A percentile compares a stretch with the other conserved stretches of the same genome.
Conservation (phyloP, 2,797 vertebrate species). For the Apogon hyalosoma region DNA sequence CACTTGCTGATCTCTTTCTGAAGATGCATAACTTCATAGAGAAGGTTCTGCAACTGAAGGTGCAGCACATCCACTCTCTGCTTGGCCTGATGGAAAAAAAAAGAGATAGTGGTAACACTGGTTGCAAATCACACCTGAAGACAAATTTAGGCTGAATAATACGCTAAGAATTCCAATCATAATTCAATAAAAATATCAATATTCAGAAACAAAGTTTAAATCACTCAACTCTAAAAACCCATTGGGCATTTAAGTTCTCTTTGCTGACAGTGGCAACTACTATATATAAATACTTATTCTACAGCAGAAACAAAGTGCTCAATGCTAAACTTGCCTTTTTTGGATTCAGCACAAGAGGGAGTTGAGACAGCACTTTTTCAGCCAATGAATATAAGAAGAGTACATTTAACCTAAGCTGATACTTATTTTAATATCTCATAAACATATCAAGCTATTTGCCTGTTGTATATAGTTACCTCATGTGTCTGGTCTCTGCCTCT, state of each 20-base stretch:
- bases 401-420: background rate
- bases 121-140: background rate
- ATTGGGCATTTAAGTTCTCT: background rate
- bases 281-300: slow-evolving; percentile 19
- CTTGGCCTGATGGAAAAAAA: slow-evolving; percentile 86
- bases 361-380: slow-evolving; percentile 31
- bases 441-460: background rate
- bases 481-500: slow-evolving; percentile 97
- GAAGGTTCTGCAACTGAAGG: slow-evolving; percentile 95
- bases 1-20: slow-evolving; percentile 99
- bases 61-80: slow-evolving; percentile 96
- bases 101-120: background rate
- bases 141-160: background rate
- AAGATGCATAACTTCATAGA: slow-evolving; percentile 99
- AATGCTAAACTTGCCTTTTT: slow-evolving; percentile 18
- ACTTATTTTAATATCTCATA: slow-evolving; percentile 1
- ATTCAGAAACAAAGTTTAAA: background rate
- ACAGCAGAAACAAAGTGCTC: slow-evolving; percentile 32
- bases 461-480: slow-evolving; percentile 83
- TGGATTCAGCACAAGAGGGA: slow-evolving; percentile 42
- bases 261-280: slow-evolving; percentile 33
- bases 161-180: background rate
- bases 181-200: slow-evolving; percentile 25
- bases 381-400: slow-evolving; percentile 12
- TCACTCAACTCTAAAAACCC: slow-evolving; percentile 7